These are phyloP conservation scores for Takifugu rubripes DNA, from an alignment of 2,797 vertebrate species.

Conservation along the genomic window DNA sequence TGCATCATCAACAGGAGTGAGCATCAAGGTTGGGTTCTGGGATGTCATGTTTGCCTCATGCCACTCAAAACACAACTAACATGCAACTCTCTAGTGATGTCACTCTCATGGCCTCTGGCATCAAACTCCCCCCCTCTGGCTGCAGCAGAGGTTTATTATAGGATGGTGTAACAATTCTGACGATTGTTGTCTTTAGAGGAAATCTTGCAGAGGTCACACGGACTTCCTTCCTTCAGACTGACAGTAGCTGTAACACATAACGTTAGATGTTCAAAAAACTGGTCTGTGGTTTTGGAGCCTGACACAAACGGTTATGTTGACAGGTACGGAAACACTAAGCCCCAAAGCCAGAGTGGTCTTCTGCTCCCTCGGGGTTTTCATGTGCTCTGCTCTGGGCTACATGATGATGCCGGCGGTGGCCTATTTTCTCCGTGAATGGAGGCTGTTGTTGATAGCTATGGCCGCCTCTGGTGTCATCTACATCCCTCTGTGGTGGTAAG, in stretches of 20 bases:
- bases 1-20: no score
- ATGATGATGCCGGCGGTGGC: slow-evolving; percentile 81
- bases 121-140: no score
- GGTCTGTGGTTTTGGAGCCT: not conserved
- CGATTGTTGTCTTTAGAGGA: not conserved
- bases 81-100: no score
- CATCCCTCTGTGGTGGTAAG: slow-evolving; percentile 82
- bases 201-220: not conserved
- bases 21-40: no score
- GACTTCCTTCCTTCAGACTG: not conserved
- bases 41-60: no score
- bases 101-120: no score
- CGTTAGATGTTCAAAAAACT: no score
- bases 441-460: slow-evolving; percentile 76
- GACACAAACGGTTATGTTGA: not conserved
- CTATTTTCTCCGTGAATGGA: slow-evolving; percentile 83
- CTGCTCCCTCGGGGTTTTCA: slow-evolving; percentile 83
- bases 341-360: slow-evolving; percentile 78
- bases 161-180: no score
- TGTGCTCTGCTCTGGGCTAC: slow-evolving; percentile 82
- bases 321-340: slow-evolving; percentile 85
- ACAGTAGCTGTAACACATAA: no score
- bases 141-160: no score
- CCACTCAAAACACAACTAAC: no score
- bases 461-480: slow-evolving; percentile 77